Base-by-base conservation (phyloP, 2,888 invertebrate genomes). In the Notocelia uddmanniana region DNA sequence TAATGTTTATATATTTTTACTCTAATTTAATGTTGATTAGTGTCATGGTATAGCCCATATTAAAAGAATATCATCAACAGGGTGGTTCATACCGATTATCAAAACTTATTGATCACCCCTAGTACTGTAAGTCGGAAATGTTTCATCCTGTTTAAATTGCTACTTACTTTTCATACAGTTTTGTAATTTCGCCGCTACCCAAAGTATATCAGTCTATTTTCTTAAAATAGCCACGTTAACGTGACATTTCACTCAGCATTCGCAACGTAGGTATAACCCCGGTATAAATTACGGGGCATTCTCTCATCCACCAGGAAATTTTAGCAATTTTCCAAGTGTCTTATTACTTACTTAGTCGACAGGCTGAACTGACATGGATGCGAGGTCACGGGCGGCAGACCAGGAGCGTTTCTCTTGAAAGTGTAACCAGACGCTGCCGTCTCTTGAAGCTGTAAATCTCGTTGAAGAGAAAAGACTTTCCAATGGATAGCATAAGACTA, bases 401-500 rank as follows among this genome's bases (percentile, higher is more conserved):
- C 75, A 75, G 76, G 69, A 78, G 79, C 79, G 79, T 81, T 81
- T 81, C 78, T 76, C 83, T 89, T 89, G 89, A 91, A 90, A 90
- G 89, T 82, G 80, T 75, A 76, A 89, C 81, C 80, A 82, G 85
- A 89, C 83, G 86, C 86, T 80, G 76, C 78, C 70, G 73, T 76
- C 81, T 81, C 84, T 85, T 81, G 78, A 84, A 77, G 78, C 81
- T 82, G 81, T 85, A 86, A 89, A 86, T 88, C 84, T 85, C 80
- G 75, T 78, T 76, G 78, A 86, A 80, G 84, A 84, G 85, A 87
- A 88, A 86, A 82, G 80, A 82, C 82, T 88, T 88, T 88, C 85
- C 80, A 85, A 71, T 68, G 78, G 31, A n/a, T 37, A 34, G 15
- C 54, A 37, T 9, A 13, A 66, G 26, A 45, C 37, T 11, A 23